Base-by-base conservation (phyloP, 2,797 vertebrate species). In the Parauchenoglanis punctatus region DNA sequence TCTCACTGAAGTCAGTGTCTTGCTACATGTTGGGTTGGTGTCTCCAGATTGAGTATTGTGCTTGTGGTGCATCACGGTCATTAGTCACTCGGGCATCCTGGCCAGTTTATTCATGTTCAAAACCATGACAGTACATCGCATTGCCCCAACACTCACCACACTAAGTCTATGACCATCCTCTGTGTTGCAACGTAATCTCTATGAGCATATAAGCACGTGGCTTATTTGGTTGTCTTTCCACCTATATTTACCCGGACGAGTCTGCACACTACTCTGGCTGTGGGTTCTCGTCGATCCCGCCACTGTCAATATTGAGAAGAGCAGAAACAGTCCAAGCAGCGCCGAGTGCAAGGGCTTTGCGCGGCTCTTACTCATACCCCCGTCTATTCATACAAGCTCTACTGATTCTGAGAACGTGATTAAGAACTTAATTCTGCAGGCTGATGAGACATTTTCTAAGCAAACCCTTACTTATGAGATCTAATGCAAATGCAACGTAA, bases 231-330 rank as follows among this genome's bases (percentile, higher is more conserved):
- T 4, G 61, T 88, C n/a, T 49, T 46, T 83, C 2, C 4, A 8
- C 52, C 73, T 80, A 72, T 83, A 76, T 54, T 88, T 83, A 84
- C 80, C 63, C 15, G 59, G 76, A 23, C 61, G 72, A 44, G 72
- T 89, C 85, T 88, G 49, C 70, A 87, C 75, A 81, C 40, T 49
- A 17, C 72, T 65, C 59, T 85, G 76, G 49, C 78, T 54, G 61
- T 78, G 82, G 3, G 52, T 59, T 86, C 49, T 76, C 67, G 23
- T 84, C 77, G 77, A 72, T 49, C 31, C 23, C n/a, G n/a, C 5
- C 44, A 75, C 6, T 0, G 40, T 70, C 54, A 73, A n/a, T n/a
- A 84, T 54, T 78, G 72, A 56, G 35, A 81, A 63, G n/a, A 46
- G 13, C 35, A 10, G 5, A 61, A 81, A 46, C 78, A 8, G 35